Conservation (phyloP, 2,113 vertebrate species). For the Gulo gulo region DNA sequence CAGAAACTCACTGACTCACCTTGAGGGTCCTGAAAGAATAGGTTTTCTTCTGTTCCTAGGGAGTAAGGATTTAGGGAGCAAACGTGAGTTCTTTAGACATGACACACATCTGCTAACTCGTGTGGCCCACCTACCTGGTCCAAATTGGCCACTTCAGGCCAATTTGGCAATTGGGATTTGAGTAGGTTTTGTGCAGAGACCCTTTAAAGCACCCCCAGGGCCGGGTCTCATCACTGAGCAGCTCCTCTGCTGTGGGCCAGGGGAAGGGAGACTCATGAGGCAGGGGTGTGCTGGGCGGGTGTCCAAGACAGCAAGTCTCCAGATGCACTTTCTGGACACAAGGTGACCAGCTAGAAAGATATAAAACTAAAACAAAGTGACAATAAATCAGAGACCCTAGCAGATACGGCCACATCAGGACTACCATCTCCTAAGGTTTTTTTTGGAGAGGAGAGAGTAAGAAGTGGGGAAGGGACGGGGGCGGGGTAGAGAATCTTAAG, state of each 20-base stretch:
- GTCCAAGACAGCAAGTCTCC: not conserved
- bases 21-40: not conserved
- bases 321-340: not conserved
- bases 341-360: not conserved
- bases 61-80: not conserved
- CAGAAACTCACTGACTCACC: not conserved
- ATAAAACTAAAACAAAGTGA: not conserved
- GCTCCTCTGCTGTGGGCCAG: not conserved
- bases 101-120: not conserved
- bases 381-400: not conserved
- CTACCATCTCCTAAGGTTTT: not conserved
- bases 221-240: not conserved
- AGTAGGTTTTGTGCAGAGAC: not conserved
- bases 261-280: not conserved
- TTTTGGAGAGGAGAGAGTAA: not conserved
- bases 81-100: not conserved
- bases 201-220: not conserved
- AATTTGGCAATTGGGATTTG: not conserved
- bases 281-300: rapidly evolving
- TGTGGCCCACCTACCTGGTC: not conserved
- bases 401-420: not conserved
- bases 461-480: not conserved
- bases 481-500: not conserved
- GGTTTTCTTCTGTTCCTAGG: not conserved
- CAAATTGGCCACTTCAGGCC: not conserved